Conservation (phyloP, 1,140 invertebrate species). For the Heliconius eleuchia region DNA sequence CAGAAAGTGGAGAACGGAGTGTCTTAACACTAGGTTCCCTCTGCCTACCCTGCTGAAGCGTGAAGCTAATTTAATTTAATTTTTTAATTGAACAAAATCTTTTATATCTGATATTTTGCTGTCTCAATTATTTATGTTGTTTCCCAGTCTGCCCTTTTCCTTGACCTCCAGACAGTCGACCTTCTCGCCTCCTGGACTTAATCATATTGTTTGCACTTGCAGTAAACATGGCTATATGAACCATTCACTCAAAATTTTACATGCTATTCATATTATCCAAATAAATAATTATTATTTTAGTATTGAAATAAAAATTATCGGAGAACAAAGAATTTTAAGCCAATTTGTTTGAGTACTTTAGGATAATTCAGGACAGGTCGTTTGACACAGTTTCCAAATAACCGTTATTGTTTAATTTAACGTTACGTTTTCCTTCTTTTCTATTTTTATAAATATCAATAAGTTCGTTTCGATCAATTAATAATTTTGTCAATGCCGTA, state of each 20-base stretch:
- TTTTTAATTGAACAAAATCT: too few relatives aligned
- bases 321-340: neutral
- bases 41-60: too few relatives aligned
- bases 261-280: neutral
- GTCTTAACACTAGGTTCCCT: too few relatives aligned
- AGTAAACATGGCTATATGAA: neutral
- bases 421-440: neutral
- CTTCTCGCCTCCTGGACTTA: constrained; percentile 42
- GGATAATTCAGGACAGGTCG: neutral
- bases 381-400: constrained; percentile 1
- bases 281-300: neutral
- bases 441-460: neutral
- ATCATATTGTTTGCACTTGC: constrained; percentile 23
- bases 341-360: neutral
- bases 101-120: neutral
- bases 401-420: neutral
- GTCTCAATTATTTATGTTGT: constrained; percentile 10
- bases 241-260: neutral
- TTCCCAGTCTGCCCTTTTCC: constrained; percentile 27
- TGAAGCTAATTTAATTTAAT: too few relatives aligned
- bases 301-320: neutral
- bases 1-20: too few relatives aligned
- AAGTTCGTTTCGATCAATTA: neutral
- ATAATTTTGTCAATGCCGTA: neutral
- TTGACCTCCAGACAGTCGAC: constrained; percentile 67